These are phyloP conservation scores for Actenoides hombroni DNA, from an alignment of 2,113 vertebrate genomes.

Conservation along the genomic window DNA sequence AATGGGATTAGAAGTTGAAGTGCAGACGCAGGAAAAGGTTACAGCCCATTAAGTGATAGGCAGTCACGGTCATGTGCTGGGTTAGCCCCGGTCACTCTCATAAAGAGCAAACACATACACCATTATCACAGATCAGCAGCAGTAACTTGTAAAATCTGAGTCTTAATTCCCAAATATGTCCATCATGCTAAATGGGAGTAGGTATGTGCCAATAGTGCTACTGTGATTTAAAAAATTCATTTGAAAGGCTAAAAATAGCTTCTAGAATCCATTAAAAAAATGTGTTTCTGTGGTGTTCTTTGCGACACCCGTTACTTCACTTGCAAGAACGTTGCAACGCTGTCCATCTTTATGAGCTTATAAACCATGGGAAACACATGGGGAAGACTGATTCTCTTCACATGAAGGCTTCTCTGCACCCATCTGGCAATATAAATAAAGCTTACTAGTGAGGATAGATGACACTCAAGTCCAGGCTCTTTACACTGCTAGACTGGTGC, in stretches of 20 bases:
- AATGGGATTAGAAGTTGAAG: conserved; percentile 32
- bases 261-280: conserved; percentile 51
- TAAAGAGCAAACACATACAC: not conserved
- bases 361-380: conserved; percentile 18
- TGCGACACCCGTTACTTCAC: conserved; percentile 10
- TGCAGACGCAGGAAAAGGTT: not conserved
- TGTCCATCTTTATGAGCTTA: conserved; percentile 41
- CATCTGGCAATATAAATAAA: conserved; percentile 50
- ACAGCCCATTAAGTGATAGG: not conserved
- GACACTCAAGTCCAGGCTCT: conserved; percentile 22
- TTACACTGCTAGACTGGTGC: conserved; percentile 17
- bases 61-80: not conserved
- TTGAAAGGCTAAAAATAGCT: conserved; percentile 53
- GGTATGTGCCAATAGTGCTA: conserved; percentile 7
- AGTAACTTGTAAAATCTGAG: conserved; percentile 11
- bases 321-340: conserved; percentile 34
- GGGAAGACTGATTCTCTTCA: conserved; percentile 5
- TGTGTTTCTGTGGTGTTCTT: conserved; percentile 23
- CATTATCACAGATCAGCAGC: conserved; percentile 9
- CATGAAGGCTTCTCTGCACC: conserved; percentile 32
- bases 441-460: conserved; percentile 12
- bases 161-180: conserved; percentile 27
- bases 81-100: not conserved
- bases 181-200: conserved; percentile 24
- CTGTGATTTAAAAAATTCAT: conserved; percentile 27